Conservation (phyloP, 2,888 invertebrate genomes). For the Adineta ricciae region DNA sequence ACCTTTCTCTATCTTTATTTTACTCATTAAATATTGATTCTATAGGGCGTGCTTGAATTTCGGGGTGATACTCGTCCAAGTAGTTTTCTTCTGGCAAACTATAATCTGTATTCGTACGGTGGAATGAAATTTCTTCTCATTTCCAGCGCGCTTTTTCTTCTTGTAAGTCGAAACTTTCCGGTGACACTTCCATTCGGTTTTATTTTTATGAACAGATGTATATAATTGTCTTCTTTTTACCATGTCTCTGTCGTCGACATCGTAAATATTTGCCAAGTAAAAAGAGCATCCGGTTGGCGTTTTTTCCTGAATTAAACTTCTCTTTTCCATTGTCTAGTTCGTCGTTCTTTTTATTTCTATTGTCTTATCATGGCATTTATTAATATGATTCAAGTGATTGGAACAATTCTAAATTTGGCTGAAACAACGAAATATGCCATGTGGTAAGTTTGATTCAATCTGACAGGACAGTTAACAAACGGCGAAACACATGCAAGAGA, state of each 20-base stretch:
- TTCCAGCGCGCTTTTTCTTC: neutral
- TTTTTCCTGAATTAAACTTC: too few species aligned
- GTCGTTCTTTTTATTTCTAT: neutral
- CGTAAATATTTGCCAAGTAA: conserved; percentile 19
- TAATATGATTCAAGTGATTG: conserved; percentile 7
- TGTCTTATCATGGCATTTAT: neutral
- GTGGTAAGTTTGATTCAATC: neutral
- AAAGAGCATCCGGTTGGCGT: too few species aligned
- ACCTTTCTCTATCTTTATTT: too few species aligned
- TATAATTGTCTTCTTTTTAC: neutral
- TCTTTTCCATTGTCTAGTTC: too few species aligned
- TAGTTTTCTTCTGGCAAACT: neutral
- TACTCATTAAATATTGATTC: neutral
- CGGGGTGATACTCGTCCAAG: neutral
- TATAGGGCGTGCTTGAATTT: neutral
- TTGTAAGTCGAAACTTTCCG: neutral
- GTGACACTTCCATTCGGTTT: neutral
- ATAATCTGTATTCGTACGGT: conserved; percentile 1
- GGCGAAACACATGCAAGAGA: too few species aligned
- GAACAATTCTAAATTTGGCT: neutral
- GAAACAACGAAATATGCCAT: neutral
- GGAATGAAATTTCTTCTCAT: conserved; percentile 9
- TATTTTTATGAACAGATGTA: neutral
- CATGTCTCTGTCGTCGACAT: neutral
- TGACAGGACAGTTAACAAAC: too few species aligned